Conservation (phyloP, 2,113 vertebrate species). For the Myrmecobius fasciatus region DNA sequence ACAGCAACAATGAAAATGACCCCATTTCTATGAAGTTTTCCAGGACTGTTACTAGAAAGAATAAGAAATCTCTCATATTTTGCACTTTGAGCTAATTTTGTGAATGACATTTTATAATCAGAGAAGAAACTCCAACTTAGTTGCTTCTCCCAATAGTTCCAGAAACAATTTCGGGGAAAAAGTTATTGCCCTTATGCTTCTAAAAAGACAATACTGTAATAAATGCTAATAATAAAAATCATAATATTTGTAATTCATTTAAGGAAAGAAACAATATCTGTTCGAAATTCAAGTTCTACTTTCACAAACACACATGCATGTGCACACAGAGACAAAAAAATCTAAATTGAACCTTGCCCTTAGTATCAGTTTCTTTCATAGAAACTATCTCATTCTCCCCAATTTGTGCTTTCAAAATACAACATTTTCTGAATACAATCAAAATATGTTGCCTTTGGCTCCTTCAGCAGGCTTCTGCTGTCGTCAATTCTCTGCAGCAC, state of each 20-base stretch:
- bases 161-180: neutral
- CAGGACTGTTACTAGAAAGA: constrained; percentile 5
- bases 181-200: neutral
- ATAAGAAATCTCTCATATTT: neutral
- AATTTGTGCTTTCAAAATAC: constrained; percentile 29
- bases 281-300: constrained; percentile 35
- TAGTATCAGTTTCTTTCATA: constrained; percentile 13
- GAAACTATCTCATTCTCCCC: neutral
- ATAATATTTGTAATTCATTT: constrained; percentile 25
- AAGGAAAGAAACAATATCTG: neutral
- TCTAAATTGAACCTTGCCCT: constrained; percentile 8
- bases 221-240: too few relatives aligned
- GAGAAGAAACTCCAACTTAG: neutral
- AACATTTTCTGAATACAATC: constrained; percentile 23
- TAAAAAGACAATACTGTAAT: neutral
- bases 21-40: neutral
- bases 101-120: constrained; percentile 20
- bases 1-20: neutral
- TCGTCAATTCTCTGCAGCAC: constrained; percentile 60
- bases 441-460: constrained; percentile 55
- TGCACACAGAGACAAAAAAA: constrained; percentile 25
- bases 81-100: neutral
- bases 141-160: neutral
- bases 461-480: constrained; percentile 53
- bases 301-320: neutral